Evolutionary conservation across 2,797 vertebrate species (phyloP).

Genomic region (Nasua narica): DNA sequence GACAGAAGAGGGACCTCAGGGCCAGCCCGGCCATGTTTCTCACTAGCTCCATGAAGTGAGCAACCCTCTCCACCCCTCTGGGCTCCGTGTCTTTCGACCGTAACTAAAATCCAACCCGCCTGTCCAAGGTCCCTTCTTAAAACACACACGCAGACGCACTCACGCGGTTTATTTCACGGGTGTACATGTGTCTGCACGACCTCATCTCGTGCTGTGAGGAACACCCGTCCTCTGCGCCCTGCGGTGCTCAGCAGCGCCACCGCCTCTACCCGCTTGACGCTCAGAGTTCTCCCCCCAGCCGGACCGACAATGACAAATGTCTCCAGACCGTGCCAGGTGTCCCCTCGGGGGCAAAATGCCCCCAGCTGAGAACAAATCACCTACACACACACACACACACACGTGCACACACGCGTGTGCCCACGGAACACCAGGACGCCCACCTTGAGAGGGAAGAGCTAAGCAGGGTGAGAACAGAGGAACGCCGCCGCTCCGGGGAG

Average conservation of each 20-base stretch:
- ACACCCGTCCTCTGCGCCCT: neutral
- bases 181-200: neutral
- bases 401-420: accelerated
- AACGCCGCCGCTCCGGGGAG: neutral
- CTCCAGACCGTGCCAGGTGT: neutral
- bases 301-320: neutral
- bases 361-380: neutral
- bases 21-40: neutral
- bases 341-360: neutral
- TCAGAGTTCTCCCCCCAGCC: neutral
- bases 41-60: neutral
- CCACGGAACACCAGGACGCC: accelerated
- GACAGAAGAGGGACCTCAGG: neutral
- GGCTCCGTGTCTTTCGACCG: neutral
- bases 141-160: neutral
- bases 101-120: neutral
- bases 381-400: accelerated
- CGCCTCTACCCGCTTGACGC: neutral
- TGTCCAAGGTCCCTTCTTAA: neutral
- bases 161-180: neutral
- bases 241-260: neutral
- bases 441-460: neutral
- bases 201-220: neutral
- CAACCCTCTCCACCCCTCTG: neutral
- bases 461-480: neutral